These are phyloP conservation scores for Anolis carolinensis DNA, from an alignment of 2,113 vertebrate genomes.

Conservation along the genomic window DNA sequence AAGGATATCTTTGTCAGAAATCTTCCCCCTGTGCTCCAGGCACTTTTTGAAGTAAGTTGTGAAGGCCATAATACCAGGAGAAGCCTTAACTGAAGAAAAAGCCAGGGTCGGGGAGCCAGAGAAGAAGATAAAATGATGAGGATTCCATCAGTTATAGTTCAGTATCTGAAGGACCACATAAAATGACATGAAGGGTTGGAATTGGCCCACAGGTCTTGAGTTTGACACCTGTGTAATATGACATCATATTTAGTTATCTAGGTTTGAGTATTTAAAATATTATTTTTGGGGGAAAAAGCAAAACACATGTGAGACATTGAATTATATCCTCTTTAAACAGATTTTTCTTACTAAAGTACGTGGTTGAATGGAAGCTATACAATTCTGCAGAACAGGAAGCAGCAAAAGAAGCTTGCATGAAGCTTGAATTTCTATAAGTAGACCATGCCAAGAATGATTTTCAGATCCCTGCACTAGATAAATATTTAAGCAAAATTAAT, in stretches of 20 bases:
- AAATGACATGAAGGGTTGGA: too few species aligned
- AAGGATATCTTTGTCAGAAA: too few species aligned
- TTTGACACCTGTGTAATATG: background rate
- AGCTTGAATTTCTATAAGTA: background rate
- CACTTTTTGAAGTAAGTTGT: too few species aligned
- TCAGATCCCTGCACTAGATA: background rate
- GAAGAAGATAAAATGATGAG: too few species aligned
- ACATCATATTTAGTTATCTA: background rate
- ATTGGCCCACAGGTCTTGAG: too few species aligned
- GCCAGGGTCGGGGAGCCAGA: too few species aligned
- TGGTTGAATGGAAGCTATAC: background rate
- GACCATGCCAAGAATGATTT: background rate
- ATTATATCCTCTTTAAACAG: background rate
- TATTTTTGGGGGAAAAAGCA: background rate
- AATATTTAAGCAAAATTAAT: slow-evolving; percentile 28
- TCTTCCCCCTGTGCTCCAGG: too few species aligned
- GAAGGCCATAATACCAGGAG: too few species aligned
- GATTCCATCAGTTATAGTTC: too few species aligned
- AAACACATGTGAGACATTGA: background rate
- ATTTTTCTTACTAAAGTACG: background rate
- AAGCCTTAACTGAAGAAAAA: too few species aligned
- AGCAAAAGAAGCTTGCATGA: background rate
- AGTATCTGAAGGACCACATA: too few species aligned
- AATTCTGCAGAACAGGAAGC: background rate
- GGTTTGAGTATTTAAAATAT: background rate